phyloP scores from a whole-genome alignment of 2,113 vertebrate species.

The Pitta sordida region DNA sequence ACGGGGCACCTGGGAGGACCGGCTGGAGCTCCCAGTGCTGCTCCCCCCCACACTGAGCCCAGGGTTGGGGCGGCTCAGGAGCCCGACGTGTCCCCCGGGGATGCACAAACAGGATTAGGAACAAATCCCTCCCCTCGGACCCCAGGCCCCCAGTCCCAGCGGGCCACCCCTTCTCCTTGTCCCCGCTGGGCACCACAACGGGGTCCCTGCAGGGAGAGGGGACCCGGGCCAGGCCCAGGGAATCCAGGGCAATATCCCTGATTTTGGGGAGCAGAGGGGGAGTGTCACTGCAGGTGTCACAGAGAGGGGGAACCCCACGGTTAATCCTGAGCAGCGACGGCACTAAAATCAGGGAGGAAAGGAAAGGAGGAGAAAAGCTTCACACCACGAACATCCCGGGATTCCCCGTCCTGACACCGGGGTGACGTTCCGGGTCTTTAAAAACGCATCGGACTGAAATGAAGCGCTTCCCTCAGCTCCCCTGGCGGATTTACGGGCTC shows the following conservation, averaged over 20 bases:
- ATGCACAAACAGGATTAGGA: not conserved
- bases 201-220: not conserved
- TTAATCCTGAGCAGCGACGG: not conserved
- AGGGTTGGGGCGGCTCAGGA: not conserved
- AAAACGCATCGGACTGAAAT: slow-evolving; percentile 39
- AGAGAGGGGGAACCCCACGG: accelerated
- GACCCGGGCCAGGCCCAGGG: accelerated
- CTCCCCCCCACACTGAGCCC: not conserved
- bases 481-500: slow-evolving; percentile 55
- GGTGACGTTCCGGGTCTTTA: slow-evolving; percentile 44
- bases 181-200: accelerated
- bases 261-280: not conserved
- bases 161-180: not conserved
- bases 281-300: accelerated
- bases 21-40: accelerated
- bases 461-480: not conserved
- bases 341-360: not conserved
- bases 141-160: accelerated
- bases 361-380: not conserved
- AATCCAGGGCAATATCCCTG: accelerated
- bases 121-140: not conserved
- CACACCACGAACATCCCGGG: not conserved
- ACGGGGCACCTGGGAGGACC: not conserved
- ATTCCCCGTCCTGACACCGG: not conserved
- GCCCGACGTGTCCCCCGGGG: accelerated